These are phyloP conservation scores for Ormyrus labotus DNA, from an alignment of 2,888 invertebrate species.

Conservation along the genomic window DNA sequence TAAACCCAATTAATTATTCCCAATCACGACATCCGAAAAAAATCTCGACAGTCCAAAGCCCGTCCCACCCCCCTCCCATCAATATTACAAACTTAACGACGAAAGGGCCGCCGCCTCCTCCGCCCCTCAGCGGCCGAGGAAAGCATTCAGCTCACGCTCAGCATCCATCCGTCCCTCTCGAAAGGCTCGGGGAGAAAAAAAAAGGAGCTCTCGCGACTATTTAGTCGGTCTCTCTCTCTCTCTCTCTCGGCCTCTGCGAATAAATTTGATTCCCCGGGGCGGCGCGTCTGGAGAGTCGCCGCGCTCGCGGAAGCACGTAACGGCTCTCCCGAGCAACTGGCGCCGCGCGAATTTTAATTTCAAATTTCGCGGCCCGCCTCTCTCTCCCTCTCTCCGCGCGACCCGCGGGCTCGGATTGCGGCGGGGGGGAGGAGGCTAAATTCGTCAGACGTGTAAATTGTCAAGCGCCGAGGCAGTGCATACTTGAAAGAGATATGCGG, in stretches of 20 bases:
- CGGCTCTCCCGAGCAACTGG: slow-evolving; percentile 6
- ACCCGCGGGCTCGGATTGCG: slow-evolving; percentile 33
- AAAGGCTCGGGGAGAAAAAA: not conserved
- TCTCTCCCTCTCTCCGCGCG: not conserved
- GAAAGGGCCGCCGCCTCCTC: no score
- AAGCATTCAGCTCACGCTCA: no score
- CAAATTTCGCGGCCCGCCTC: slow-evolving; percentile 31
- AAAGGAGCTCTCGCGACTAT: not conserved
- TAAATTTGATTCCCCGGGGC: slow-evolving; percentile 39
- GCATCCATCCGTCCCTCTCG: no score
- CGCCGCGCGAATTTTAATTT: slow-evolving; percentile 46
- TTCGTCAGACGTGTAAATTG: slow-evolving; percentile 50
- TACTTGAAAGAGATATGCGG: slow-evolving; percentile 17
- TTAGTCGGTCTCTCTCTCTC: not conserved
- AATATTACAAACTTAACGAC: no score
- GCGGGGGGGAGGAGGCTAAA: slow-evolving; percentile 6
- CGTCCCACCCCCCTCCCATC: no score
- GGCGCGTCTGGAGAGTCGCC: not conserved
- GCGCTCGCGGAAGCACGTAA: slow-evolving; percentile 30
- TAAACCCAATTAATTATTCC: no score
- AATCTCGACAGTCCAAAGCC: no score
- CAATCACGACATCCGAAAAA: no score
- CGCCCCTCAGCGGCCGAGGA: no score
- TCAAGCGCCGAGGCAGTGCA: not conserved
- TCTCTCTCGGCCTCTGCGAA: slow-evolving; percentile 18